Evolutionary conservation across 2,113 vertebrate genomes (phyloP), one percentile per base, ranked within the genome.

Genomic region (Phasianus colchicus): DNA sequence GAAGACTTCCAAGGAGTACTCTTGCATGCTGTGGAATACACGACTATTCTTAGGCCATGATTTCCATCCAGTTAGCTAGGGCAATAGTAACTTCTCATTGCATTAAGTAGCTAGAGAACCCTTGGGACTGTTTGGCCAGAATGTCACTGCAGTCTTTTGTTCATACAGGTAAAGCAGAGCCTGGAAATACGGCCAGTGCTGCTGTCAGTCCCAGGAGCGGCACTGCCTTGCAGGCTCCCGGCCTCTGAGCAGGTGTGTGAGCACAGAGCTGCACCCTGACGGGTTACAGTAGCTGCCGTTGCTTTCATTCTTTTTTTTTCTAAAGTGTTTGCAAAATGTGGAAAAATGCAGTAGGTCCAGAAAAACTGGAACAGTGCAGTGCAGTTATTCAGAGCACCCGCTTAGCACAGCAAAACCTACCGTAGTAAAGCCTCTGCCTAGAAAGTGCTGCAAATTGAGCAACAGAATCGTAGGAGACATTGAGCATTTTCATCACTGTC

Each of bases 291-390:
- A 82, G 52, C 83, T 55, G 83, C 40, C 8, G 1, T 32, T 88
- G 79, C n/a, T 88, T 32, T 20, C n/a, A 84, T 34, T 55, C 11
- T 17, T 50, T 11, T 6, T 6, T 38, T 27, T 9, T 8, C 21
- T 63, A 69, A 89, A 74, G 80, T 95, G 85, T 95, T 97, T 96
- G 96, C 89, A 94, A 92, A 95, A 95, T 52, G 89, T 57, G 67
- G 69, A 97, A 96, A 97, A 98, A 98, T 97, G 97, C 83, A 96
- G 98, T 86, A 83, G 86, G 97, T 98, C 98, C 96, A 97, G 98
- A 98, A 98, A 98, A 97, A 98, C 98, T 95, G 97, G 98, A 96
- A 91, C 48, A 54, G 73, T 95, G 97, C 60, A 36, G 65, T 89
- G 92, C 88, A 94, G 88, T 95, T 94, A 88, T 95, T 97, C 90